Evolutionary conservation across 2,888 invertebrate genomes (phyloP), one percentile per base, ranked within the genome.

Genomic region (Drosophila fulvimacula): DNA sequence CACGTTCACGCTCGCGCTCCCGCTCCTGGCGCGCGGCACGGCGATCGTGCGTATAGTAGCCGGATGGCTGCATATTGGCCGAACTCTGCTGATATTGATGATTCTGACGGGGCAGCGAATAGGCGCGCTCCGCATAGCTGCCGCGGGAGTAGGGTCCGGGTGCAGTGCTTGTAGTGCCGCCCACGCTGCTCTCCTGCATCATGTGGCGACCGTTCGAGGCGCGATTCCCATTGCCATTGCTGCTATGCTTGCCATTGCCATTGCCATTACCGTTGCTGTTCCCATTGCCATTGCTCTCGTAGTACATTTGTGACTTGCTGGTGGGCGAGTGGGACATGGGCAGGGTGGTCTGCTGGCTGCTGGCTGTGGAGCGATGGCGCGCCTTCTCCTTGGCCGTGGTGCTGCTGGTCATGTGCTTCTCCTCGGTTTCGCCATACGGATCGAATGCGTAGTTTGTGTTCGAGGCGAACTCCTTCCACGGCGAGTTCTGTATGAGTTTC

Each of bases 381-480:
- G 87, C 72, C 78, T 92, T 91, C 48, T 91, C 90, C 74, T 91
- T 91, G 49, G 84, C 79, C n/a, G 88, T 66, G 0, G 82, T 80
- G 56, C 84, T 84, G 32, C 76, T 74, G 32, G 90, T 83, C 51
- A 84, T 73, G 41, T 85, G 84, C 87, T 96, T 96, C 90, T 96
- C 96, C 82, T 97, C 96, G 66, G 96, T 95, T 85, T 97, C 97
- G n/a, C 92, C 92, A 91, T 96, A 97, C 0, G 96, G 95, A 88
- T 98, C 97, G 92, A 97, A 98, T 0, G 96, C 97, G 92, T 97
- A 97, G 93, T 97, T 98, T 0, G 97, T 97, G 92, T 96, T 97
- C 1, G 95, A 93, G 57, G 91, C 87, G 91, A 97, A 97, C 90
- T 97, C 97, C 91, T 97, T 97, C 97, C 98, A 98, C 0, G 97